These are phyloP conservation scores for Hypomesus transpacificus DNA, from an alignment of 2,113 vertebrate species.

Conservation along the genomic window DNA sequence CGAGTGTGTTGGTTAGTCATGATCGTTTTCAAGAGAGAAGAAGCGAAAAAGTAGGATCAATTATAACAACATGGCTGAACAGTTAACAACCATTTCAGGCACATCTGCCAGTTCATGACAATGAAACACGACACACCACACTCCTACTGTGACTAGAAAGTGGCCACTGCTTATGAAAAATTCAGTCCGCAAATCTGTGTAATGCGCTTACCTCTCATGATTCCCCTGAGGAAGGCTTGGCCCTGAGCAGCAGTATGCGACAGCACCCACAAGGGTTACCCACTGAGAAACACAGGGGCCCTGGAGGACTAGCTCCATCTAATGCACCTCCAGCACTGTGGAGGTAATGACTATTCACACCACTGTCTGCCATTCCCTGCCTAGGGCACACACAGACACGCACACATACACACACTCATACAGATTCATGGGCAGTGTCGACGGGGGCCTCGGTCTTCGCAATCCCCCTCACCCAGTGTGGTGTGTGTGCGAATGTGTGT, in stretches of 20 bases:
- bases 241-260: slow-evolving; percentile 14
- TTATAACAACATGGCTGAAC: too few relatives aligned
- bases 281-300: background rate
- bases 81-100: too few relatives aligned
- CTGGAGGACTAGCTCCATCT: slow-evolving; percentile 20
- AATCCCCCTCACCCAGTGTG: background rate
- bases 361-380: slow-evolving; percentile 31
- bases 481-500: slow-evolving; percentile 30
- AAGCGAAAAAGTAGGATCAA: too few relatives aligned
- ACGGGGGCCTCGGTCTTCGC: background rate
- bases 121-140: too few relatives aligned
- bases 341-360: slow-evolving; percentile 21
- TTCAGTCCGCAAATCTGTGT: too few relatives aligned
- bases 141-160: too few relatives aligned
- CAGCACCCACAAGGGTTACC: background rate
- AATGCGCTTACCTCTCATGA: slow-evolving; percentile 1
- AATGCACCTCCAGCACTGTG: slow-evolving; percentile 6
- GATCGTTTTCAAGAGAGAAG: background rate
- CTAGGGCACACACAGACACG: slow-evolving; percentile 1
- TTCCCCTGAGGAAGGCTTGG: slow-evolving; percentile 26
- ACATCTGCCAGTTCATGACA: too few relatives aligned
- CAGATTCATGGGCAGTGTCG: slow-evolving; percentile 9
- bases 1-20: background rate
- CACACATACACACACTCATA: background rate
- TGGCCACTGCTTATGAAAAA: background rate